These are phyloP conservation scores for Neocrepidodera transversa DNA, from an alignment of 2,888 invertebrate genomes.

Conservation along the genomic window DNA sequence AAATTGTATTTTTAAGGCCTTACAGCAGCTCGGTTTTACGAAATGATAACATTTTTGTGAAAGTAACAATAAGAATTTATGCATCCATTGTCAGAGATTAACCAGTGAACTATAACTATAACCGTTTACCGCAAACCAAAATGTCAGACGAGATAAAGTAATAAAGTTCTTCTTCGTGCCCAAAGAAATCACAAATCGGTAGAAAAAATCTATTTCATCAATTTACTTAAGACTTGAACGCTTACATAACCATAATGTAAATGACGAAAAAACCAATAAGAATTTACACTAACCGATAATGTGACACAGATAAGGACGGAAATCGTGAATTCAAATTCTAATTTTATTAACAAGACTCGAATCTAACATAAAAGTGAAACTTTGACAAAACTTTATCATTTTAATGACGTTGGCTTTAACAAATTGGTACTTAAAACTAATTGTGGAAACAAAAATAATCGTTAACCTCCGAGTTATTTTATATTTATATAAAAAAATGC, in stretches of 20 bases:
- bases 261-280: conserved; percentile 23
- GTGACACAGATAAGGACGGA: conserved; percentile 12
- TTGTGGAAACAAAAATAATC: too few relatives aligned
- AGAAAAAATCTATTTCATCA: conserved; percentile 36
- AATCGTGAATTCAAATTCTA: conserved; percentile 22
- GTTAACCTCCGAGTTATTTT: too few relatives aligned
- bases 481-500: too few relatives aligned
- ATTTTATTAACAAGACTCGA: neutral
- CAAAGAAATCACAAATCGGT: conserved; percentile 38
- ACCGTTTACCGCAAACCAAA: conserved; percentile 44
- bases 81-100: conserved; percentile 52
- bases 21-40: conserved; percentile 39
- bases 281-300: conserved; percentile 20
- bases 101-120: conserved; percentile 52
- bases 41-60: conserved; percentile 50
- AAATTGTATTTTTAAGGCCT: conserved; percentile 32
- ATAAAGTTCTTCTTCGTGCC: conserved; percentile 51
- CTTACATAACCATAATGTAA: conserved; percentile 29
- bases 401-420: neutral
- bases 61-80: conserved; percentile 51
- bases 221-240: conserved; percentile 26
- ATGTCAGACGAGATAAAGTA: conserved; percentile 47
- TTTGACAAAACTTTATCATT: neutral
- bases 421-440: neutral
- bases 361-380: neutral